phyloP scores from a whole-genome alignment of 2,113 vertebrate species.

The Riparia riparia region DNA sequence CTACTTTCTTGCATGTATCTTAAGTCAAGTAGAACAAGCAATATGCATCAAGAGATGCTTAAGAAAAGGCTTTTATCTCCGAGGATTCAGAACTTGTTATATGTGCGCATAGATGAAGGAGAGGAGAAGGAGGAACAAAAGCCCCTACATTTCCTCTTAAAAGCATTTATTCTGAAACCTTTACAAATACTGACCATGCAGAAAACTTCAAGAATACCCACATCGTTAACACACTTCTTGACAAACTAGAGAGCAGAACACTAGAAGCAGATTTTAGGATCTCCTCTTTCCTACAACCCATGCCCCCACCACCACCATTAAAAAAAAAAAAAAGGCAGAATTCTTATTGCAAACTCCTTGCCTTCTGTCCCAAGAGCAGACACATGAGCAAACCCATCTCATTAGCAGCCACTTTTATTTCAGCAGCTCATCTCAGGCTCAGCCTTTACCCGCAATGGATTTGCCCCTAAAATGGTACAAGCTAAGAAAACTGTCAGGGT shows the following conservation, averaged over 20 bases:
- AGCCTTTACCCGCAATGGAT: neutral
- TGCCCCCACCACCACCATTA: too few relatives aligned
- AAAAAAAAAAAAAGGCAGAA: neutral
- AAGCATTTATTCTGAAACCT: slow-evolving; percentile 49
- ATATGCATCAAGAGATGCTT: slow-evolving; percentile 56
- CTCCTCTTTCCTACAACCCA: neutral
- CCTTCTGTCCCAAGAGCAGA: neutral
- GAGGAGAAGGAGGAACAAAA: neutral
- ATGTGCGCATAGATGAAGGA: neutral
- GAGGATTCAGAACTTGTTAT: slow-evolving; percentile 42
- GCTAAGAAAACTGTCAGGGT: neutral
- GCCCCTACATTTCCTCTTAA: neutral
- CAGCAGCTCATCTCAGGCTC: neutral
- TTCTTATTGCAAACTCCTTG: neutral
- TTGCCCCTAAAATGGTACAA: fast-evolving
- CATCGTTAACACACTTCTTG: neutral
- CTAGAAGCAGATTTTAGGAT: neutral
- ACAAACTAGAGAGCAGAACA: neutral
- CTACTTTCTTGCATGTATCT: slow-evolving; percentile 41
- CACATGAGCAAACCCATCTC: neutral
- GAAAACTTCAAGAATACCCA: neutral
- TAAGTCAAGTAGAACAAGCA: slow-evolving; percentile 58
- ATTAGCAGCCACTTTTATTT: neutral
- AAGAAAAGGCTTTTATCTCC: slow-evolving; percentile 58
- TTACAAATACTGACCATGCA: slow-evolving; percentile 12